phyloP scores from a whole-genome alignment of 2,113 vertebrate genomes.

The Platichthys flesus region DNA sequence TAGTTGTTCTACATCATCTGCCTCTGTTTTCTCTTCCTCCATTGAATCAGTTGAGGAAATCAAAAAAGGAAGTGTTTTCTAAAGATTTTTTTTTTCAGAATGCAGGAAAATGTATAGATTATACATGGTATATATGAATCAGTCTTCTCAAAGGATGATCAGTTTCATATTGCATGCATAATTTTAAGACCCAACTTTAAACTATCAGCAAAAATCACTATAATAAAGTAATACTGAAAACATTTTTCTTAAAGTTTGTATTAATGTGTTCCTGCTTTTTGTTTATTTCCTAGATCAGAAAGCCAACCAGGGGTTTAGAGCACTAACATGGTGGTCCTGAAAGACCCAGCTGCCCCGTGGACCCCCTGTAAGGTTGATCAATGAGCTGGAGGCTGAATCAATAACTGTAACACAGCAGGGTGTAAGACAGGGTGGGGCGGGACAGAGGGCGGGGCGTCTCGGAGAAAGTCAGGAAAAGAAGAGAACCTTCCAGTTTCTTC shows the following conservation, averaged over 20 bases:
- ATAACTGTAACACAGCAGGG: slow-evolving; percentile 53
- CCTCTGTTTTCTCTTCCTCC: slow-evolving; percentile 5
- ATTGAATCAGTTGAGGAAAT: slow-evolving; percentile 2
- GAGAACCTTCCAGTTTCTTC: too few species aligned
- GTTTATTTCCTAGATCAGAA: not conserved
- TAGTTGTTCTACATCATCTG: slow-evolving; percentile 34
- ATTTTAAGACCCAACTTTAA: not conserved
- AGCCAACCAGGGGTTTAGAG: slow-evolving; percentile 6
- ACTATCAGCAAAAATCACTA: not conserved
- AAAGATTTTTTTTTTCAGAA: too few species aligned
- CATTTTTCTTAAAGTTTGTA: not conserved
- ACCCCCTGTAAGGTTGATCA: slow-evolving; percentile 44
- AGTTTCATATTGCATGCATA: too few species aligned
- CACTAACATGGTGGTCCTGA: slow-evolving; percentile 21
- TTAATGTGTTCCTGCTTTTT: not conserved
- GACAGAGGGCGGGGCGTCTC: not conserved
- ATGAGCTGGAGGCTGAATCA: slow-evolving; percentile 61
- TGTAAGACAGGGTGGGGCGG: not conserved
- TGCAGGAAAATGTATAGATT: not conserved
- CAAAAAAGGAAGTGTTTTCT: not conserved
- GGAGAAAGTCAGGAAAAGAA: not conserved
- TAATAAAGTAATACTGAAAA: too few species aligned
- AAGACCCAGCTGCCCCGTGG: slow-evolving; percentile 58
- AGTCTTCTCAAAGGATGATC: too few species aligned
- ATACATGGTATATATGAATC: not conserved